Conservation (phyloP, 2,888 invertebrate species). For the Camptogramma bilineatum region DNA sequence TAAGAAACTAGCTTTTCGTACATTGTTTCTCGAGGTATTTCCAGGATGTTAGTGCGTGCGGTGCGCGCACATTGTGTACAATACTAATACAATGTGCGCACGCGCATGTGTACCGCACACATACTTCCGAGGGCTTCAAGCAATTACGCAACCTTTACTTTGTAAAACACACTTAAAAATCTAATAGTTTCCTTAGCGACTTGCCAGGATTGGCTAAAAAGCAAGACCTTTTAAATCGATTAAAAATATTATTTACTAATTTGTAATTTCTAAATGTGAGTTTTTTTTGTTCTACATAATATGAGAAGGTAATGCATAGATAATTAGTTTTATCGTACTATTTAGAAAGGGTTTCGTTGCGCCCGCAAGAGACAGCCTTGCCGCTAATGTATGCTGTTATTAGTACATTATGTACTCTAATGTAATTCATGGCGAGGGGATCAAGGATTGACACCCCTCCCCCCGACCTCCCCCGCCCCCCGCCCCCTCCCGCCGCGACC, state of each 20-base stretch:
- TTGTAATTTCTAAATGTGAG: background rate
- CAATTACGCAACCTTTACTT: background rate
- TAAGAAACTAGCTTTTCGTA: too few relatives aligned
- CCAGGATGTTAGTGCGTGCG: background rate
- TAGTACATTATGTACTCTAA: slow-evolving; percentile 4
- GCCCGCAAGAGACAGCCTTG: slow-evolving; percentile 14
- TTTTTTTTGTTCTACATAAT: background rate
- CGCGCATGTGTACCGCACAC: background rate
- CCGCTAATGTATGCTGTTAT: slow-evolving; percentile 11
- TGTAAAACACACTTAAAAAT: background rate
- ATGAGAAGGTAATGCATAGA: background rate
- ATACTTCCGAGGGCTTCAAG: background rate
- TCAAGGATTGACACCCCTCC: slow-evolving; percentile 6
- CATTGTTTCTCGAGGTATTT: background rate
- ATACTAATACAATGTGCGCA: background rate
- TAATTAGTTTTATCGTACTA: background rate
- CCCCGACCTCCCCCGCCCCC: background rate
- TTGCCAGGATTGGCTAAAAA: background rate
- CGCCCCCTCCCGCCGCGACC: background rate
- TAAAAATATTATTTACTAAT: background rate
- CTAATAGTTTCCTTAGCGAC: background rate
- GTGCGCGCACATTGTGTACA: too few relatives aligned
- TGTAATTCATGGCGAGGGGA: slow-evolving; percentile 7
- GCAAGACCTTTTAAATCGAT: background rate
- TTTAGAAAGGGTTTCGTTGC: slow-evolving; percentile 30